Evolutionary conservation across 2,113 vertebrate species (phyloP).

Genomic region (Pyrgilauda ruficollis): DNA sequence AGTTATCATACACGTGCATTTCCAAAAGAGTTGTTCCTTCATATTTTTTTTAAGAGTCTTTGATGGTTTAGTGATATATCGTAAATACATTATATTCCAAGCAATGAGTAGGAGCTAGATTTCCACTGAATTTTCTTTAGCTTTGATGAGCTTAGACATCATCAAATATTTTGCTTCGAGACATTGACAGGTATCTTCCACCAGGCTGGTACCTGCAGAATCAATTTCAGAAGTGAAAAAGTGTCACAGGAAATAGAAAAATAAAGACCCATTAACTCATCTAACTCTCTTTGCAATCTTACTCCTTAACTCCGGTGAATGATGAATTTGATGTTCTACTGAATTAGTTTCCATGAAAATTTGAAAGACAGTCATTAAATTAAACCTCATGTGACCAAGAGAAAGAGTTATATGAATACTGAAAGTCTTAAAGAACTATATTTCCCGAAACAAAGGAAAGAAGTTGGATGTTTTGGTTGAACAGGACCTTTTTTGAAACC

Average conservation of each 20-base stretch:
- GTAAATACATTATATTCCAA: background rate
- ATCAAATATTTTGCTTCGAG: slow-evolving; percentile 90
- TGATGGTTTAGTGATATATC: slow-evolving; percentile 2
- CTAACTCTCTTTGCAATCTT: background rate
- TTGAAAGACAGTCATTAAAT: background rate
- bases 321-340: background rate
- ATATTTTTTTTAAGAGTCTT: slow-evolving; percentile 9
- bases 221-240: slow-evolving; percentile 43
- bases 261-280: background rate
- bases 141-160: slow-evolving; percentile 79
- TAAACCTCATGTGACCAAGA: background rate
- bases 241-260: background rate
- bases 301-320: background rate
- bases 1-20: slow-evolving; percentile 22
- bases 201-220: slow-evolving; percentile 81
- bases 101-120: background rate
- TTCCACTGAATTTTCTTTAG: slow-evolving; percentile 4
- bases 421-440: background rate
- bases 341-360: background rate
- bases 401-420: background rate
- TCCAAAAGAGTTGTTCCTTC: slow-evolving; percentile 17
- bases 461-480: background rate
- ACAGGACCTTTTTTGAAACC: background rate
- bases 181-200: slow-evolving; percentile 94
- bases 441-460: background rate